Base-by-base conservation (phyloP, 2,888 invertebrate species). In the Phasia obesa region DNA sequence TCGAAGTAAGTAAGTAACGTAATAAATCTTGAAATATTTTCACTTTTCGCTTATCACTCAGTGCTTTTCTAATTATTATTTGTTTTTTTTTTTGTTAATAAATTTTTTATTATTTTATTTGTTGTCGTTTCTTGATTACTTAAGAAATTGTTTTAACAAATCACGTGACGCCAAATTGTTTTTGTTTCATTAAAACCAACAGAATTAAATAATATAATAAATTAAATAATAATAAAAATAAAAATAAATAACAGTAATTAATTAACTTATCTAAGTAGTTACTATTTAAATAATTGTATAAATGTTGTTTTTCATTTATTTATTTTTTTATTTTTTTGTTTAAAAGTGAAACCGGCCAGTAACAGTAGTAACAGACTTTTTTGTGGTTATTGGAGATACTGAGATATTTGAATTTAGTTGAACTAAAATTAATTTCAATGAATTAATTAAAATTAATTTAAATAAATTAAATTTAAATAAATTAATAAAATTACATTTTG, bases 81-180 rank as follows among this genome's bases (percentile, higher is more conserved):
- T 35, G 9, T 55, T 38, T 35, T 53, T 47, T 64, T 38, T n/a
- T n/a, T n/a, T n/a, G n/a, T n/a, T n/a, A 42, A 35, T 57, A 76
- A 21, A 47, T 49, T 55, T 67, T 25, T 57, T 51, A 51, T 13
- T 51, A n/a, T n/a, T 71, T 44, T 38, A 19, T 23, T 60, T 6
- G 38, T n/a, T 67, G 42, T 51, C 23, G 51, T 76, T 51, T 19
- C 59, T 38, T 49, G 44, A 59, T 21, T 15, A 38, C 15, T 31
- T 4, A 59, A 31, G 6, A 53, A 76, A 70, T 15, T 44, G 25
- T 60, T 70, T 51, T 27, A 38, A 31, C 25, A 44, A 64, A 78
- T 78, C 78, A 71, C 71, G 78, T 78, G 78, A 71, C 55, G 42
- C 13, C 19, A 42, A 17, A 57, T 62, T 42, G 44, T 23, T 57